These are phyloP conservation scores for Sphenodon punctatus DNA, from an alignment of 2,797 vertebrate species.

Conservation along the genomic window DNA sequence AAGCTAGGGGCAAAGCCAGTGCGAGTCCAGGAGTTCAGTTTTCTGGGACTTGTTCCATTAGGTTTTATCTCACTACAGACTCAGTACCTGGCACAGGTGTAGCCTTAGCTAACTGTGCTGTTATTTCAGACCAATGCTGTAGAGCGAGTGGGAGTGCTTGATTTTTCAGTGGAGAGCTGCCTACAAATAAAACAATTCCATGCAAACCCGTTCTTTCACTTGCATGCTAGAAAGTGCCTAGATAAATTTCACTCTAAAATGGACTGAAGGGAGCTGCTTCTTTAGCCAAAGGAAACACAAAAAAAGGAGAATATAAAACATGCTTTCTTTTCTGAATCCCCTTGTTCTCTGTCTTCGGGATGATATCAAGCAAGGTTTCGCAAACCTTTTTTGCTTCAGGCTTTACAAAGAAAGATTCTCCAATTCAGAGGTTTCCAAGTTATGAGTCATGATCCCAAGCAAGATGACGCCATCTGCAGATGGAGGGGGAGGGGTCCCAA, in stretches of 20 bases:
- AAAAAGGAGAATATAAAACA: slow-evolving; percentile 1
- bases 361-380: not conserved
- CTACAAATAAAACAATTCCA: slow-evolving; percentile 2
- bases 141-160: slow-evolving; percentile 44
- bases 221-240: no score
- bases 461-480: no score
- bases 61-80: slow-evolving; percentile 14
- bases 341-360: not conserved
- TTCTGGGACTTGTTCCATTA: slow-evolving; percentile 37
- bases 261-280: accelerated
- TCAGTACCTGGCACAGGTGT: slow-evolving; percentile 45
- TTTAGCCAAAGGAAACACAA: not conserved
- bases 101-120: slow-evolving; percentile 13
- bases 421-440: no score
- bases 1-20: slow-evolving; percentile 6
- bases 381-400: not conserved
- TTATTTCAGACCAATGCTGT: slow-evolving; percentile 36
- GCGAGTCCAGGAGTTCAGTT: slow-evolving; percentile 33
- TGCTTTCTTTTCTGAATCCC: not conserved
- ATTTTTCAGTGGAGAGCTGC: not conserved
- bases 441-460: no score
- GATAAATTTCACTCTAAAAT: not conserved
- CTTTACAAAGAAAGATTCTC: not conserved
- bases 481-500: no score
- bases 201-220: not conserved